Conservation (phyloP, 2,888 invertebrate species). For the Shargacucullia verbasci region DNA sequence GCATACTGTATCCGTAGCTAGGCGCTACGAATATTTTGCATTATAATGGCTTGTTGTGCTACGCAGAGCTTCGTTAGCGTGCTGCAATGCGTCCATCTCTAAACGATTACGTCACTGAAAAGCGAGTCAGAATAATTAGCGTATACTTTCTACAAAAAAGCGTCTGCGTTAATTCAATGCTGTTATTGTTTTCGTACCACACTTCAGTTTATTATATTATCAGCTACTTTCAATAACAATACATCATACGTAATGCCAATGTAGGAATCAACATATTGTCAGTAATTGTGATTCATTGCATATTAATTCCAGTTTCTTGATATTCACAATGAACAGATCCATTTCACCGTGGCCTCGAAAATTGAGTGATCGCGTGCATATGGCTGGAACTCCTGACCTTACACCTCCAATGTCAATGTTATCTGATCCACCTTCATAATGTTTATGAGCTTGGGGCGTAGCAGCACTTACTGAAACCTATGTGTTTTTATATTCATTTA, state of each 20-base stretch:
- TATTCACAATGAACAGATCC: slow-evolving; percentile 42
- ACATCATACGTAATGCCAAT: slow-evolving; percentile 3
- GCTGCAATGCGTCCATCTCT: slow-evolving; percentile 29
- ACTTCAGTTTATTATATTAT: slow-evolving; percentile 6
- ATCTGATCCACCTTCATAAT: slow-evolving; percentile 63
- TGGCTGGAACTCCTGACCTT: slow-evolving; percentile 64
- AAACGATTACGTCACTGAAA: slow-evolving; percentile 32
- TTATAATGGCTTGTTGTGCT: slow-evolving; percentile 14
- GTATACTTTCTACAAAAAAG: slow-evolving; percentile 5
- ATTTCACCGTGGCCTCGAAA: slow-evolving; percentile 66
- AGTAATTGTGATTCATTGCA: slow-evolving; percentile 26
- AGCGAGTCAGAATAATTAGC: slow-evolving; percentile 28
- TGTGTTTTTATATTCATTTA: slow-evolving; percentile 26
- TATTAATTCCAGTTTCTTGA: slow-evolving; percentile 21
- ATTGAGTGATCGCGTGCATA: slow-evolving; percentile 77
- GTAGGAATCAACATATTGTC: slow-evolving; percentile 2
- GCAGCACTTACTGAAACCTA: slow-evolving; percentile 37
- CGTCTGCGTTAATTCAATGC: slow-evolving; percentile 6
- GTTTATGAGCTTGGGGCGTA: slow-evolving; percentile 56
- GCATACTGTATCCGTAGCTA: slow-evolving; percentile 5
- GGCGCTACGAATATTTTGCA: slow-evolving; percentile 19
- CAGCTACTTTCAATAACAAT: slow-evolving; percentile 1
- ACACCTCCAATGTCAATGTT: slow-evolving; percentile 75
- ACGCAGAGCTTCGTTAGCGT: slow-evolving; percentile 35
- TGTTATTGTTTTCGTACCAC: background rate